A percentile compares a stretch with the other conserved stretches of the same genome.
Evolutionary conservation across 2,888 invertebrate genomes (phyloP).

Genomic region (Trissolcus japonicus): DNA sequence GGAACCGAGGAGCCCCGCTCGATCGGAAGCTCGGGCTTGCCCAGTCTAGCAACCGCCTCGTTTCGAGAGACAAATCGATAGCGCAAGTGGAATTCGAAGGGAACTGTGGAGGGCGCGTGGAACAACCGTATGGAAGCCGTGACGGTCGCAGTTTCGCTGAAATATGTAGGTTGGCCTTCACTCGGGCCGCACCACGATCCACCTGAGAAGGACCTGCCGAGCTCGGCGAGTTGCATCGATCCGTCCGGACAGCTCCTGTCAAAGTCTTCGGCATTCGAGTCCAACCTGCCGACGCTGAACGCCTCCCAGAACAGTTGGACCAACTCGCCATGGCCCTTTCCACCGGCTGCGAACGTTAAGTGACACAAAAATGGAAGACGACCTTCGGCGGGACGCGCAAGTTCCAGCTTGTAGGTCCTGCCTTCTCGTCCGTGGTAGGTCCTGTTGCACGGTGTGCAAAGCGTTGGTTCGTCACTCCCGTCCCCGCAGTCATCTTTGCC

Average conservation of each 20-base stretch:
- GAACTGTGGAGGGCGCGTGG: conserved; percentile 83
- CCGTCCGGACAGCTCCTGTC: conserved; percentile 90
- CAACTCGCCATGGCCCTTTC: conserved; percentile 90
- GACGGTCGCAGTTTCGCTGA: conserved; percentile 92
- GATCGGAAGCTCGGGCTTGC: conserved; percentile 85
- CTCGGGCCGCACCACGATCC: conserved; percentile 94
- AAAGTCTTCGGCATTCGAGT: conserved; percentile 80
- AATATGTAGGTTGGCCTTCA: conserved; percentile 88
- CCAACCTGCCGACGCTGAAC: conserved; percentile 90
- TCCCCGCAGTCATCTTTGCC: conserved; percentile 90
- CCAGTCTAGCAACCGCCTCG: conserved; percentile 88
- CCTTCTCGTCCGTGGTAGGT: conserved; percentile 93
- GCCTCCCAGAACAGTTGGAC: conserved; percentile 93
- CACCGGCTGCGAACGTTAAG: conserved; percentile 93
- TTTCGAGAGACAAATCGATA: conserved; percentile 89
- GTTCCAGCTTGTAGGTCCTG: conserved; percentile 81
- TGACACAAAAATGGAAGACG: conserved; percentile 92
- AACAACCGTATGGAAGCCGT: conserved; percentile 89
- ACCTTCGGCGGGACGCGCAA: conserved; percentile 84
- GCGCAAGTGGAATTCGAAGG: conserved; percentile 87
- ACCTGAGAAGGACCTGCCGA: conserved; percentile 90
- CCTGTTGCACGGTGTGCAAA: conserved; percentile 90
- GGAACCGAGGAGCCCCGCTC: conserved; percentile 91
- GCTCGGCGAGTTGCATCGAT: conserved; percentile 90
- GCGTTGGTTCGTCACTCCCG: conserved; percentile 88